These are phyloP conservation scores for Silurus lanzhouensis DNA, from an alignment of 2,797 vertebrate genomes.

Conservation along the genomic window DNA sequence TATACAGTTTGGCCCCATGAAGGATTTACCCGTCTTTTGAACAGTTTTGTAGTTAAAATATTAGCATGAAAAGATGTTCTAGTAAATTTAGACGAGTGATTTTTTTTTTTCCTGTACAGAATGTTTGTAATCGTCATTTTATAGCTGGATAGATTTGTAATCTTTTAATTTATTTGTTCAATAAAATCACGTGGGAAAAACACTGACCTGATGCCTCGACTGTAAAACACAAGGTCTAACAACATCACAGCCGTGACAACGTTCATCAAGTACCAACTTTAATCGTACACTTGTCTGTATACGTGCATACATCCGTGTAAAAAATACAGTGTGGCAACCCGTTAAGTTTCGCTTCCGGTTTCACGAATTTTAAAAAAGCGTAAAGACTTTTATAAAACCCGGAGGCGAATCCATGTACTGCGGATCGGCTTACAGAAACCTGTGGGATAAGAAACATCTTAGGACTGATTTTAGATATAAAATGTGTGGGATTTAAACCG, in stretches of 20 bases:
- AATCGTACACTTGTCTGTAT: constrained; percentile 67
- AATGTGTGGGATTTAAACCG: neutral
- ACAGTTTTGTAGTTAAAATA: neutral
- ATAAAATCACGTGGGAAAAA: constrained; percentile 56
- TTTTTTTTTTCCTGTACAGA: constrained; percentile 44
- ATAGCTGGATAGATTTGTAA: constrained; percentile 49
- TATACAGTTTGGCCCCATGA: neutral
- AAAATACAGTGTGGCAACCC: constrained; percentile 68
- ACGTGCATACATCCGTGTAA: constrained; percentile 62
- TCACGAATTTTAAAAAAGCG: constrained; percentile 44
- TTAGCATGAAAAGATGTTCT: neutral
- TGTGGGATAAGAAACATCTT: constrained; percentile 46
- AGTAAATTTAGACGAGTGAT: constrained; percentile 6
- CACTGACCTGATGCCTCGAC: neutral
- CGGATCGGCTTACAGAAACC: constrained; percentile 34
- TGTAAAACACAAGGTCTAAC: too few species aligned
- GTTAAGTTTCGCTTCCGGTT: constrained; percentile 37
- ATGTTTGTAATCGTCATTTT: constrained; percentile 43
- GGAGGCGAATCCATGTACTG: constrained; percentile 34
- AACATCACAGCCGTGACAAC: neutral
- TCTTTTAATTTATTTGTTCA: constrained; percentile 71
- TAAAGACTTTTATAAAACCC: constrained; percentile 39
- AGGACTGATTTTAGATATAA: constrained; percentile 24
- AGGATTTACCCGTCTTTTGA: neutral
- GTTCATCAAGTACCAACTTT: constrained; percentile 61